Base-by-base conservation (phyloP, 2,113 vertebrate genomes). In the Rhabdomys dilectus region DNA sequence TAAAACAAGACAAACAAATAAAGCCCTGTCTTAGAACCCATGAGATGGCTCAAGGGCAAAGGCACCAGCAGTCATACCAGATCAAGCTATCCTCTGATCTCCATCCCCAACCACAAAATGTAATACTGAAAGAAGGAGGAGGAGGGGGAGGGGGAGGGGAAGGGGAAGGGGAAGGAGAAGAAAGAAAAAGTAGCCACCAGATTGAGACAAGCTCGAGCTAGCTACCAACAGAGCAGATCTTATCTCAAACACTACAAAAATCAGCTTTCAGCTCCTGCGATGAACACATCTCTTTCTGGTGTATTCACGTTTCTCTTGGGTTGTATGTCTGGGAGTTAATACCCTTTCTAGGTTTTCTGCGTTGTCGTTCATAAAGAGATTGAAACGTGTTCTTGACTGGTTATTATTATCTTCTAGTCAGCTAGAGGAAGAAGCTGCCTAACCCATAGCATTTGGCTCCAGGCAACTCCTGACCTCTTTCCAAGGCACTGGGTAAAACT, bases 361-460 rank as follows among this genome's bases (percentile, higher is more conserved):
- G 31, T 53, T 45, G 51, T 13, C 56, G 48, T 39, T 22, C 53
- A 68, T 7, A 45, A 60, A 75, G 66, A 70, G 72, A 75, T 34
- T 76, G 58, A 80, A 56, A 85, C 70, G 2, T 15, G 0, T 81
- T 90, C 58, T 76, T 42, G 58, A 66, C 42, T 81, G 66, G 51
- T 93, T 60, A 73, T 87, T 93, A 16, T 13, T 70, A 88, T 82
- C 45, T 94, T 91, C 84, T 86, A 10, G 31, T 88, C 73, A 70
- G 24, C 31, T 58, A 31, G n/a, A 56, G 72, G 85, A 87, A 58
- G 85, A 87, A 58, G 39, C 64, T 42, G 42, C 45, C 9, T 58
- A 91, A 53, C 48, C 48, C 1, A 15, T 77, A 56, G 53, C 15
- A 10, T 89, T 91, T 89, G 60, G 66, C 17, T 92, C 36, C 34